Conservation (phyloP, 2,797 vertebrate genomes). For the Phrynocephalus vlangalii region DNA sequence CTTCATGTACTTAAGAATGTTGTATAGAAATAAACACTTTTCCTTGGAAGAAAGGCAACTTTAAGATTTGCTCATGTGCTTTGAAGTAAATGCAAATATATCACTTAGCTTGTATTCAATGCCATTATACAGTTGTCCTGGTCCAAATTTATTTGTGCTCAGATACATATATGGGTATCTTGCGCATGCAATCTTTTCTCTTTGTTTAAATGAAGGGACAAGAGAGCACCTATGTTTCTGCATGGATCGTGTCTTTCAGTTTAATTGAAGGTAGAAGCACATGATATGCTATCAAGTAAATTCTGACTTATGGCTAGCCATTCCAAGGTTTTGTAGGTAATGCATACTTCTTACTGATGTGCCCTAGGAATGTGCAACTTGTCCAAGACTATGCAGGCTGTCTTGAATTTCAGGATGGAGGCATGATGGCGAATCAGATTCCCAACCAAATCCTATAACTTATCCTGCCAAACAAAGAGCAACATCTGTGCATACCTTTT, state of each 20-base stretch:
- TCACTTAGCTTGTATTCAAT: conserved; percentile 25
- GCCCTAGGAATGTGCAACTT: too few species aligned
- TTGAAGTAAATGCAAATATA: conserved; percentile 27
- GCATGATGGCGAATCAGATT: too few species aligned
- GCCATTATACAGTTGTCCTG: background rate
- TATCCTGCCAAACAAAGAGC: background rate
- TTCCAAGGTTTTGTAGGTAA: too few species aligned
- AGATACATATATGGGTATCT: background rate
- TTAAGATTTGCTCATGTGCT: conserved; percentile 10
- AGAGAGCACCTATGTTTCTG: background rate
- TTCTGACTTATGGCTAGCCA: too few species aligned
- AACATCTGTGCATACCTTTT: background rate
- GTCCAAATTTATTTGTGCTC: background rate
- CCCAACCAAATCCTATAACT: too few species aligned
- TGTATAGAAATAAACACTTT: background rate
- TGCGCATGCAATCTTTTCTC: background rate
- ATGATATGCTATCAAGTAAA: background rate
- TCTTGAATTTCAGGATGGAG: too few species aligned
- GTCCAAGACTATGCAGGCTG: too few species aligned
- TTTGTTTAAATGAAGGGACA: background rate
- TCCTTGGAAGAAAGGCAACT: conserved; percentile 53
- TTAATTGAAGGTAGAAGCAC: background rate
- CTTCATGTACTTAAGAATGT: too few species aligned
- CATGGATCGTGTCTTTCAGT: background rate
- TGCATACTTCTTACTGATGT: too few species aligned